phyloP scores from a whole-genome alignment of 2,113 vertebrate species.

The Mormoops blainvillei region DNA sequence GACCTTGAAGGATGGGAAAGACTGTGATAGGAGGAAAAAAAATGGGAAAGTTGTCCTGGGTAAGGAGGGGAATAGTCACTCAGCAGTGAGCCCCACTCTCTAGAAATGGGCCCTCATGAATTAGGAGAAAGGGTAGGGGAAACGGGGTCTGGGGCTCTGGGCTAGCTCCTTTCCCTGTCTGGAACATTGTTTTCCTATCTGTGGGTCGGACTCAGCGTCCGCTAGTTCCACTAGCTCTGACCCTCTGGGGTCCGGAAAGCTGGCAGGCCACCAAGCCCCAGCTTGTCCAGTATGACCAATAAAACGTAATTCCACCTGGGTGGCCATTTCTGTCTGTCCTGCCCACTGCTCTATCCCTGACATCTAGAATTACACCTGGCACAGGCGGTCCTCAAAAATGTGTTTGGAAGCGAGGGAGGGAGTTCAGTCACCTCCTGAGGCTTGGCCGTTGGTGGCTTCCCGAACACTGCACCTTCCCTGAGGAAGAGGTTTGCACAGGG shows the following conservation, averaged over 20 bases:
- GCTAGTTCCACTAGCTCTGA: background rate
- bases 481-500: background rate
- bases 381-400: background rate
- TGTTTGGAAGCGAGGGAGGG: background rate
- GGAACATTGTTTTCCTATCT: background rate
- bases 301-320: background rate
- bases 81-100: background rate
- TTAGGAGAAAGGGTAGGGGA: background rate
- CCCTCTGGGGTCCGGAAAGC: background rate
- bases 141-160: background rate
- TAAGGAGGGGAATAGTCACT: background rate
- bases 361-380: background rate
- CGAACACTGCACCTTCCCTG: too few relatives aligned
- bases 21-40: background rate
- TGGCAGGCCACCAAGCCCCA: background rate
- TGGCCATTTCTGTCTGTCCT: background rate
- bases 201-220: background rate
- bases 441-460: background rate
- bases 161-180: background rate
- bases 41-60: background rate
- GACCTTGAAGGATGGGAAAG: background rate
- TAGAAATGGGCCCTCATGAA: background rate
- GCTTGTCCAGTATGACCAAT: rapidly evolving
- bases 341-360: background rate
- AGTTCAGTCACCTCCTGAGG: background rate